Evolutionary conservation across 2,888 invertebrate species (phyloP).

Genomic region (Amphipoea oculea): DNA sequence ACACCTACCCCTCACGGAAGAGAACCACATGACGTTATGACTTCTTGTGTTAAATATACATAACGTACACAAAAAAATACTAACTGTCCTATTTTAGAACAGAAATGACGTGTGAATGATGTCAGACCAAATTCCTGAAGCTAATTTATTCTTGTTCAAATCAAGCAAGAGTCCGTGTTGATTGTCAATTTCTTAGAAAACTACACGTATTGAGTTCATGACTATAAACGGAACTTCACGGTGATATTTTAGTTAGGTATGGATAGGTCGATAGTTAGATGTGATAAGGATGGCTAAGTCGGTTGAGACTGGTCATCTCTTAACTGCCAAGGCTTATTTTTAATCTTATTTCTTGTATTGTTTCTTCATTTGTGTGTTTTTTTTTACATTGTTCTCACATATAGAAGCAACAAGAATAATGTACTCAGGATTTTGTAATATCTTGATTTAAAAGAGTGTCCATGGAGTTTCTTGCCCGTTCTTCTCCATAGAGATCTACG

Average conservation of each 20-base stretch:
- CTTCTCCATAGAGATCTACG: too few relatives aligned
- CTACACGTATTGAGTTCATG: slow-evolving; percentile 36
- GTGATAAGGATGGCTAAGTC: not conserved
- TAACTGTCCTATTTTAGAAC: slow-evolving; percentile 16
- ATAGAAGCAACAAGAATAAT: too few relatives aligned
- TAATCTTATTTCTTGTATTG: too few relatives aligned
- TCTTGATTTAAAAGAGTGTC: too few relatives aligned
- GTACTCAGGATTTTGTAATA: too few relatives aligned
- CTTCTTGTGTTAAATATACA: not conserved
- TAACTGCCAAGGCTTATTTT: too few relatives aligned
- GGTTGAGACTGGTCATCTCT: too few relatives aligned
- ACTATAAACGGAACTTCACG: slow-evolving; percentile 29
- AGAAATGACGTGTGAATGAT: slow-evolving; percentile 37
- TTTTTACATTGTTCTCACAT: too few relatives aligned
- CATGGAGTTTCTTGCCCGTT: too few relatives aligned
- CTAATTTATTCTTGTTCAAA: slow-evolving; percentile 53
- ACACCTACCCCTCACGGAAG: not conserved
- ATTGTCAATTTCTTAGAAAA: slow-evolving; percentile 49
- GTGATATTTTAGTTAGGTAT: not conserved
- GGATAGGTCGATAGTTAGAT: slow-evolving; percentile 15
- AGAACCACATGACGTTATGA: not conserved
- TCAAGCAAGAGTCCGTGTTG: slow-evolving; percentile 35
- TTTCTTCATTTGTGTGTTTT: too few relatives aligned
- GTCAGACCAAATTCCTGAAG: slow-evolving; percentile 40
- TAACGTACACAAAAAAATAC: slow-evolving; percentile 5